Base-by-base conservation (phyloP, 2,888 invertebrate species). In the Hypercompe scribonia region DNA sequence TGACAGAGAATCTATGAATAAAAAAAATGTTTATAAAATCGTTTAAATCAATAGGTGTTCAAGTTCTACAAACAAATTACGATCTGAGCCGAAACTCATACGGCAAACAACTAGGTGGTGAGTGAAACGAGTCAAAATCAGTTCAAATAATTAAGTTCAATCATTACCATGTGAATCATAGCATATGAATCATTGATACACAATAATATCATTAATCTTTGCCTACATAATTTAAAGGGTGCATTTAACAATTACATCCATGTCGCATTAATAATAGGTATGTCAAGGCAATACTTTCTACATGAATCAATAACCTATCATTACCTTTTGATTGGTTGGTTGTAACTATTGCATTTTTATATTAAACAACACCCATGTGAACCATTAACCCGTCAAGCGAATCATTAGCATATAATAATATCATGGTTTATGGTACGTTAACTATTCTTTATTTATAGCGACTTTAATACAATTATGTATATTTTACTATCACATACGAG, bases 81-180 rank as follows among this genome's bases (percentile, higher is more conserved):
- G 94, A 94, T 77, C 76, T 92, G 83, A 95, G 95, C 91, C 86
- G 95, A 80, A 93, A 93, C 80, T 87, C 87, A 77, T 81, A 90
- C 73, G 89, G 89, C 70, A 93, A 93, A 78, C 89, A 88, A 76
- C 81, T 91, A 70, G 89, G 89, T 70, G 89, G 90, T 84, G 81
- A 86, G 84, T 84, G 68, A 72, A n/a, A 71, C 33, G 31, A 70
- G 3, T 31, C 61, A 46, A 33, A 31, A 54, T 54, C 61, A 69
- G 54, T 54, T n/a, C 24, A 18, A 28, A 64, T 58, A 15, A 61
- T 65, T 58, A 50, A n/a, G 15, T 7, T 36, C 15, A 63, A 64
- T 72, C 68, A 72, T 65, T 36, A 72, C 50, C 54, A 50, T 68
- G 42, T 64, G 64, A 34, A 68, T 63, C 39, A 68, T 68, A 33